These are phyloP conservation scores for Amitus sp. DNA, from an alignment of 2,888 invertebrate species.

Conservation along the genomic window DNA sequence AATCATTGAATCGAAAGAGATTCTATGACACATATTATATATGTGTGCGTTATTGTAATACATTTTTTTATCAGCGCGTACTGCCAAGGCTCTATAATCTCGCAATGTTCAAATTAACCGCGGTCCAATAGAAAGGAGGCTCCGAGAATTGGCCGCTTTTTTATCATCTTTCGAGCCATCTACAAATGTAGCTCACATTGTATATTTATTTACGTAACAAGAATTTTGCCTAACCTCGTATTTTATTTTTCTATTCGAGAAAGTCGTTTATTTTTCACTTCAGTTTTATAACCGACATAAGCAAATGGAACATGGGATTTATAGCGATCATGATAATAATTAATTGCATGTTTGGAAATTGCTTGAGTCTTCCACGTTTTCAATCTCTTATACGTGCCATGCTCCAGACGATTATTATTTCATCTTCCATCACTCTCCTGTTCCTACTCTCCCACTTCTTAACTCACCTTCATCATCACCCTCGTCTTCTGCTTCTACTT, in stretches of 20 bases:
- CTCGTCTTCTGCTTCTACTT: no score
- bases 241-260: slow-evolving; percentile 21
- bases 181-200: slow-evolving; percentile 34
- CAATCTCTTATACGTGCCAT: background rate
- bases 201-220: slow-evolving; percentile 42
- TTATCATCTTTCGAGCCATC: slow-evolving; percentile 22
- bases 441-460: no score
- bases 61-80: slow-evolving; percentile 49
- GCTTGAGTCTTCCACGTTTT: slow-evolving; percentile 27
- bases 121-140: slow-evolving; percentile 19
- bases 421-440: background rate
- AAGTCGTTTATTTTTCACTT: background rate
- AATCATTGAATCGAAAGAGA: background rate
- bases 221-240: slow-evolving; percentile 30
- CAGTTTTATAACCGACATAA: no score
- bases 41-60: no score
- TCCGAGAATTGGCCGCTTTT: background rate
- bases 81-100: slow-evolving; percentile 54
- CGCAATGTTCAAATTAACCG: slow-evolving; percentile 28
- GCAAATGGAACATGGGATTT: slow-evolving; percentile 16
- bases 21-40: slow-evolving; percentile 17
- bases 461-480: no score
- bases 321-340: slow-evolving; percentile 3
- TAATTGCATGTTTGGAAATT: background rate
- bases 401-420: slow-evolving; percentile 12